These are phyloP conservation scores for Diceros bicornis DNA, from an alignment of 2,797 vertebrate species.

Conservation along the genomic window DNA sequence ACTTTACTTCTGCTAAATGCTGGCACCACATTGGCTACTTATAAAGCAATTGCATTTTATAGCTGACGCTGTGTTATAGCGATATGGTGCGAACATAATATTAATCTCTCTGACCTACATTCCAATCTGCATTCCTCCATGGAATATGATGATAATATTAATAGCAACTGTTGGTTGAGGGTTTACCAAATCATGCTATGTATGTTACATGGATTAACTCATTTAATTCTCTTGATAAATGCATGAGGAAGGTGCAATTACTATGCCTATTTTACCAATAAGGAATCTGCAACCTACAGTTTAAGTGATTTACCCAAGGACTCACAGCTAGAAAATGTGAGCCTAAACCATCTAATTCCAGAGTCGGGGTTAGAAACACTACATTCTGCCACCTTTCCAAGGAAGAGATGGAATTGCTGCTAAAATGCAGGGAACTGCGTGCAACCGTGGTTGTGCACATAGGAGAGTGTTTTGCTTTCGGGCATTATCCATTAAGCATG, in stretches of 20 bases:
- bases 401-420: neutral
- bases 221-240: conserved; percentile 59
- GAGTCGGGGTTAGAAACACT: neutral
- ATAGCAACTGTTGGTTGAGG: conserved; percentile 2
- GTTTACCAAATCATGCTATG: conserved; percentile 7
- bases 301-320: conserved; percentile 34
- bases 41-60: conserved; percentile 70
- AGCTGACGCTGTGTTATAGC: conserved; percentile 39
- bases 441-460: neutral
- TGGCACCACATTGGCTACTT: conserved; percentile 57
- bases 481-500: neutral
- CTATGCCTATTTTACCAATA: neutral
- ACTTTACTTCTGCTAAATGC: conserved; percentile 54
- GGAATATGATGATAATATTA: conserved; percentile 52
- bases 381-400: neutral
- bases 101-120: conserved; percentile 77
- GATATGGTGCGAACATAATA: conserved; percentile 32
- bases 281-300: conserved; percentile 23
- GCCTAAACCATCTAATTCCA: neutral
- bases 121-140: conserved; percentile 55
- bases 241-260: neutral
- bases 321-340: conserved; percentile 21
- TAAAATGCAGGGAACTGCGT: neutral
- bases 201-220: conserved; percentile 49
- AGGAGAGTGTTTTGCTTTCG: neutral